phyloP scores from a whole-genome alignment of 2,888 invertebrate genomes.

The Chrysolina oricalcia region DNA sequence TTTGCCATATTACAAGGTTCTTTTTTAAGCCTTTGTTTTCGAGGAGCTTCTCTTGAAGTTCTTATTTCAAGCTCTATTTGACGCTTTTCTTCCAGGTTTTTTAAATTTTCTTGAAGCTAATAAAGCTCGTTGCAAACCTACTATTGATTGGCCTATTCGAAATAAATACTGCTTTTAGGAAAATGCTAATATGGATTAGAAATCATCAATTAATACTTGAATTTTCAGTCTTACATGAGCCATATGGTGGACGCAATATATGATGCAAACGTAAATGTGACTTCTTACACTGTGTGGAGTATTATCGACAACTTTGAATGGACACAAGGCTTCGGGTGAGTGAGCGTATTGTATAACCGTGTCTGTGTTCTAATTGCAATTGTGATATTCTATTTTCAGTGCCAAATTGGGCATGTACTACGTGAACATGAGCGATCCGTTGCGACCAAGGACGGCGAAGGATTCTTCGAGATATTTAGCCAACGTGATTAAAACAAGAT shows the following conservation, averaged over 20 bases:
- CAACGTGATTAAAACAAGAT: conserved; percentile 47
- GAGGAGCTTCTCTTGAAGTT: too few species aligned
- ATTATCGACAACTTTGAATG: conserved; percentile 79
- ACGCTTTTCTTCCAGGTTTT: too few species aligned
- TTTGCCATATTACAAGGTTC: too few species aligned
- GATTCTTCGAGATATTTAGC: conserved; percentile 48
- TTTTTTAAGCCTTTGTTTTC: too few species aligned
- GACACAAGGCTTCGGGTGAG: conserved; percentile 73
- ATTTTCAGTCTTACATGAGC: conserved; percentile 62
- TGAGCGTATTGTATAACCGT: neutral
- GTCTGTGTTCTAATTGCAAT: too few species aligned
- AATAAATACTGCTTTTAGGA: too few species aligned
- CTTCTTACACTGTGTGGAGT: conserved; percentile 77
- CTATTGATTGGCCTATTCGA: too few species aligned
- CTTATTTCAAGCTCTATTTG: too few species aligned
- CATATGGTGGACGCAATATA: conserved; percentile 57
- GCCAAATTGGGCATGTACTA: conserved; percentile 79
- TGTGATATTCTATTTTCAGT: conserved; percentile 70
- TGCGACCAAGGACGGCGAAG: conserved; percentile 72
- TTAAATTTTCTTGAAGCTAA: too few species aligned
- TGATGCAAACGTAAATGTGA: conserved; percentile 68
- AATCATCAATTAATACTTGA: too few species aligned
- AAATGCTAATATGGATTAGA: too few species aligned
- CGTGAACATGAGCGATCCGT: conserved; percentile 77
- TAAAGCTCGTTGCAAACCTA: too few species aligned